phyloP scores from a whole-genome alignment of 1,140 invertebrate species.

The Apolygus lucorum region DNA sequence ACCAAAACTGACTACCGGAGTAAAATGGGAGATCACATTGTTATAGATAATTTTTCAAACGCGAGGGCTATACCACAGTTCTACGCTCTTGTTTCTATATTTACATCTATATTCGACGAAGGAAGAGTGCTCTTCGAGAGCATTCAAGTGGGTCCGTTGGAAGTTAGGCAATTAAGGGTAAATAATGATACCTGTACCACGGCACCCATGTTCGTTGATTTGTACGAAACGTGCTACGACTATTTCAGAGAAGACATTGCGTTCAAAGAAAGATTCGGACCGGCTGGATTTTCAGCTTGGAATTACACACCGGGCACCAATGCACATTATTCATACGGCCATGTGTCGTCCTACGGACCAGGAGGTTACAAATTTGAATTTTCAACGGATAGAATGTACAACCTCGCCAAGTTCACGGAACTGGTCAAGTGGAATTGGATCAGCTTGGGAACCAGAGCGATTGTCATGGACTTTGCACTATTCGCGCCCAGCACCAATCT shows the following conservation, averaged over 20 bases:
- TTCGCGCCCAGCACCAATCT: not conserved
- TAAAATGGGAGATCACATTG: not conserved
- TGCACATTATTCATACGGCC: not conserved
- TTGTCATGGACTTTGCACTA: not conserved
- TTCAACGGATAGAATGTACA: not conserved
- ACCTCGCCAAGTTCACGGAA: not conserved
- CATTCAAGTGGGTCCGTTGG: not conserved
- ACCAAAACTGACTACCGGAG: not conserved
- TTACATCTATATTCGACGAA: no score
- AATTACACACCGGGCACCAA: not conserved
- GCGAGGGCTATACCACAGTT: not conserved
- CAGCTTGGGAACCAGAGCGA: not conserved
- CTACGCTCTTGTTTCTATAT: no score
- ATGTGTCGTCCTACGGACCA: not conserved
- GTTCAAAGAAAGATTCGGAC: not conserved
- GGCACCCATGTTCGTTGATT: not conserved
- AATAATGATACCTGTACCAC: not conserved
- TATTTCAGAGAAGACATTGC: not conserved
- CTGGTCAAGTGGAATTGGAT: not conserved
- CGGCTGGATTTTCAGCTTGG: not conserved
- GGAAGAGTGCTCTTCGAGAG: not conserved
- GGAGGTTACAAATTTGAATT: not conserved
- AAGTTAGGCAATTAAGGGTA: not conserved
- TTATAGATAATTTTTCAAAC: not conserved
- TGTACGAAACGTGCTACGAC: not conserved